Percentiles rank a stretch among this genome's conserved stretches.
phyloP scores from a whole-genome alignment of 30 jellyfish, hydroid and myxozoan genomes.

The Pelagia noctiluca region DNA sequence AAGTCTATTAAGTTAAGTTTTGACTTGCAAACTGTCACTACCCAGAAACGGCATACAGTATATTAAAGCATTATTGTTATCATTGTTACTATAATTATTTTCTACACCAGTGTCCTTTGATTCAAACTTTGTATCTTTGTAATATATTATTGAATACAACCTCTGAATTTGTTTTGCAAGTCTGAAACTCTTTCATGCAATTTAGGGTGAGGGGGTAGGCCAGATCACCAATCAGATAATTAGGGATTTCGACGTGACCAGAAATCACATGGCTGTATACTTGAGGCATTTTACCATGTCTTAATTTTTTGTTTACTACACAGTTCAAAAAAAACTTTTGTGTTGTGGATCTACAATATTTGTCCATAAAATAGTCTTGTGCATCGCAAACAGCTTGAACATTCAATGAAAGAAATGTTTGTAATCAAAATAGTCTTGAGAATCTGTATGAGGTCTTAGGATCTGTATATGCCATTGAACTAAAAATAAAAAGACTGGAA shows the following conservation, averaged over 20 bases:
- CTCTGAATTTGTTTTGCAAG: conserved; percentile 42
- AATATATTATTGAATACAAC: too few relatives aligned
- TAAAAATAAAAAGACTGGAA: conserved; percentile 40
- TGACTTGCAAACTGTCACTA: too few relatives aligned
- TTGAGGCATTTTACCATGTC: conserved; percentile 6
- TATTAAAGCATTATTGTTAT: too few relatives aligned
- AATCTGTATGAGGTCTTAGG: not conserved
- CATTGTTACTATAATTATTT: too few relatives aligned
- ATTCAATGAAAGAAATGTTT: not conserved
- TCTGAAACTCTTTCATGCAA: conserved; percentile 73
- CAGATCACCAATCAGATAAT: conserved; percentile 74
- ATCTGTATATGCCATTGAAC: conserved; percentile 19
- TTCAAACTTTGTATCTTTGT: too few relatives aligned
- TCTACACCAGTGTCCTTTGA: too few relatives aligned
- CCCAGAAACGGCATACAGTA: too few relatives aligned
- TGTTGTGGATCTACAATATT: conserved; percentile 2
- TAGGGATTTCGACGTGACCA: conserved; percentile 41
- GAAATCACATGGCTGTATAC: conserved; percentile 15
- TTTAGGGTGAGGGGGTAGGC: conserved; percentile 82
- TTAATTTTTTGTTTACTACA: conserved; percentile 3
- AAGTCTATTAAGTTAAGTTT: too few relatives aligned
- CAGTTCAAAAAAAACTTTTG: conserved; percentile 8
- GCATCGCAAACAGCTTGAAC: conserved; percentile 30
- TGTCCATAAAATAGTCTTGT: conserved; percentile 11
- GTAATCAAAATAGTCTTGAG: conserved; percentile 19